Conservation (phyloP, 1,140 invertebrate genomes). For the Zaprionus camerounensis region DNA sequence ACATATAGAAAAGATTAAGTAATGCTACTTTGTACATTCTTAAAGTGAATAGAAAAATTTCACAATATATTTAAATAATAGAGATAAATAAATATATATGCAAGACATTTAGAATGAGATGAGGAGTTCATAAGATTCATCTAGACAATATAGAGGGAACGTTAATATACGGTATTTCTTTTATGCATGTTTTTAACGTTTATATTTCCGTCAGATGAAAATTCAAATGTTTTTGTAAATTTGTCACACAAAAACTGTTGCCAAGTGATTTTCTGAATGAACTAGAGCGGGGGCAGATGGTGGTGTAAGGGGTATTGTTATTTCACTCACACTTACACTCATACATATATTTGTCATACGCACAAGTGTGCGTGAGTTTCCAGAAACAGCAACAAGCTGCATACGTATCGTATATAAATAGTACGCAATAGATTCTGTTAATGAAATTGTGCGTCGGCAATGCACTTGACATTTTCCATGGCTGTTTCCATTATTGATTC, state of each 20-base stretch:
- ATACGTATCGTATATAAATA: conserved; percentile 1
- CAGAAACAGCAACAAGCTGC: conserved; percentile 60
- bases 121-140: conserved; percentile 25
- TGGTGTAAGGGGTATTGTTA: conserved; percentile 26
- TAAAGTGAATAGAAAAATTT: neutral
- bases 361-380: conserved; percentile 32
- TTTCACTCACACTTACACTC: conserved; percentile 39
- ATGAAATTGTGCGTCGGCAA: conserved; percentile 4
- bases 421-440: neutral
- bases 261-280: conserved; percentile 54
- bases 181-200: neutral
- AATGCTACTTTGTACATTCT: neutral
- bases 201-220: neutral
- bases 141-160: conserved; percentile 1
- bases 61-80: neutral
- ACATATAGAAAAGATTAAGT: neutral
- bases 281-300: conserved; percentile 12
- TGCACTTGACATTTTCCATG: neutral
- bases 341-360: neutral
- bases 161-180: neutral
- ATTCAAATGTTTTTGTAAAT: conserved; percentile 8
- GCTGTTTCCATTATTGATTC: neutral
- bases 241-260: conserved; percentile 49
- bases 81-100: neutral
- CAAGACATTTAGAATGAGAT: neutral